Base-by-base conservation (phyloP, 1,140 invertebrate species). In the Potamilus streckersoni region DNA sequence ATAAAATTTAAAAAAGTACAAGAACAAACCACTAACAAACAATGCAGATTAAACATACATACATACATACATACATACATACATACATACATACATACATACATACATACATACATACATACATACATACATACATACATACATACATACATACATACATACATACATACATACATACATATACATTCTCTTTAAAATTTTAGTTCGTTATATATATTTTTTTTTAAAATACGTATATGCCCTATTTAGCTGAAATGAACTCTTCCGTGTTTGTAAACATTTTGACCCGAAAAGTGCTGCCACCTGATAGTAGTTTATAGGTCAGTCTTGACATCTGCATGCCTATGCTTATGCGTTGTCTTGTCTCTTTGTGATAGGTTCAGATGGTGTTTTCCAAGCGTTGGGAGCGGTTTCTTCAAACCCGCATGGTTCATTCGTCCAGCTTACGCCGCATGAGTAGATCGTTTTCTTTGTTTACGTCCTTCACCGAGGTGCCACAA, bases 381-480 rank as follows among this genome's bases (percentile, higher is more conserved):
- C 81, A 83, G 60, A 69, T 80, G 72, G 79, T 82, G 4, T 55
- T 86, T 60, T 77, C 70, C 68, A 84, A 85, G 64, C 82, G 82
- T 31, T 84, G 83, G 80, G 76, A 81, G 38, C 73, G 82, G n/a
- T 85, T 75, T 71, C 79, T 78, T 13, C 84, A 86, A 74, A 80
- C 78, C 59, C 77, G 82, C 20, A 74, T 82, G 73, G 77, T 83
- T 20, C 80, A 83, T 74, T 80, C 74, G 58, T 80, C 82, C 65
- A 85, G 84, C 65, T 79, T 84, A 63, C 73, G 84, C 56, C 76
- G 84, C 17, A 73, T 85, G 71, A 85, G 84, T 70, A 77, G 86
- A 27, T 86, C 86, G 8, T 79, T 87, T 62, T 86, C 84, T 66
- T 79, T 84, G 56, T 87, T 87, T 73, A 87, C 86, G 27, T 87